Evolutionary conservation across 2,113 vertebrate genomes (phyloP), one percentile per base, ranked within the genome.

Genomic region (Eira barbara): DNA sequence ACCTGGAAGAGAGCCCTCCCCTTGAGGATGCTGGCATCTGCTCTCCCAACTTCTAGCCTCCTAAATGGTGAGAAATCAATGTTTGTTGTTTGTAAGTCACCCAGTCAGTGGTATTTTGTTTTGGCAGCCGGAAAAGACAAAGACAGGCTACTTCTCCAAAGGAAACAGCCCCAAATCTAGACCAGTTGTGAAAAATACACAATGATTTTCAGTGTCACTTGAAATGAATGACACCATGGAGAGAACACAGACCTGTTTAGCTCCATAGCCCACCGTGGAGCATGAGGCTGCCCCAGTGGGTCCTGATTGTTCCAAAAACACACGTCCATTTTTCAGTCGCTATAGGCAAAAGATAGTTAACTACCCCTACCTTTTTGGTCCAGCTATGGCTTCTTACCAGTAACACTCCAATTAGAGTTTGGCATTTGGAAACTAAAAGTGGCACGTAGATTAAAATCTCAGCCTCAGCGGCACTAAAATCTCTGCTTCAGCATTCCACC

Each of bases 341-440:
- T 9, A 47, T 2, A 27, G 27, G 39, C 55, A 94, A 89, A 91
- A 6, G 15, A 89, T 78, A 52, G 42, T 11, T 63, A 47, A 71
- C 74, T 34, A 36, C 47, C 45, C 93, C 87, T 65, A 65, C 45
- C 63, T 91, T 79, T 84, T 25, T n/a, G 18, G 17, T 80, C 91
- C 94, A 80, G 45, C 52, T 34, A 65, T 2, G 29, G 47, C 55
- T 94, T 29, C 29, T 49, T 91, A 34, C 36, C 31, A 39, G 34
- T 74, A 90, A 55, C 20, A 17, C 61, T 94, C 49, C 55, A 42
- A 97, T 21, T n/a, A 45, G 63, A 88, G 23, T 67, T 63, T 49
- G 42, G 45, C 83, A 67, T 55, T 63, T 92, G 84, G 57, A 95
- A 94, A 97, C 36, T 69, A 89, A 96, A 91, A 80, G 23, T 91